phyloP scores from a whole-genome alignment of 1,140 invertebrate genomes.

The Ceratina japonica region DNA sequence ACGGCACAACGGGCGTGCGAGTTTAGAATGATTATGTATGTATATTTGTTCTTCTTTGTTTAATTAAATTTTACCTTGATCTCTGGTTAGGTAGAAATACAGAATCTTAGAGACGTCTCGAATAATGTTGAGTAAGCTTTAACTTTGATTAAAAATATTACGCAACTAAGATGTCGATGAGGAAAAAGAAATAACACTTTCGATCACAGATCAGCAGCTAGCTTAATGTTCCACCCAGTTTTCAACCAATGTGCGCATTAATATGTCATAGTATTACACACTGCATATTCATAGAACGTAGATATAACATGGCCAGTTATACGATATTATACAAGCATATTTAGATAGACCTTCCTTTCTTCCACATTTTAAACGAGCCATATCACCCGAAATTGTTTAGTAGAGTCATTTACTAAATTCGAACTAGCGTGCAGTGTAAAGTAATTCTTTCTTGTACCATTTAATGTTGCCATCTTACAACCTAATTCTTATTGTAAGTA shows the following conservation, averaged over 20 bases:
- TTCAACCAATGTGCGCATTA: conserved; percentile 57
- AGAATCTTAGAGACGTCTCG: conserved; percentile 2
- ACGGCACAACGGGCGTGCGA: conserved; percentile 17
- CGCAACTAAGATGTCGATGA: conserved; percentile 32
- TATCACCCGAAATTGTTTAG: conserved; percentile 54
- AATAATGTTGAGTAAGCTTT: neutral
- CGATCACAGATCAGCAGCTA: conserved; percentile 49
- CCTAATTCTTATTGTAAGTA: conserved; percentile 52
- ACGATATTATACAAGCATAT: conserved; percentile 25
- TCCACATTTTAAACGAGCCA: conserved; percentile 44
- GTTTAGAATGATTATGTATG: conserved; percentile 11
- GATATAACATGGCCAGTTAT: conserved; percentile 54
- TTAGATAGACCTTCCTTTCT: conserved; percentile 54
- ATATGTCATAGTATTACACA: conserved; percentile 55
- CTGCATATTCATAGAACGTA: conserved; percentile 51
- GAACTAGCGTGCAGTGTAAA: conserved; percentile 43
- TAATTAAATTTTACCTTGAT: conserved; percentile 28
- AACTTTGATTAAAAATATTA: conserved; percentile 32
- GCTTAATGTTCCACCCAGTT: conserved; percentile 50
- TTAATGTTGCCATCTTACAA: conserved; percentile 60
- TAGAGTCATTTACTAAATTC: conserved; percentile 30
- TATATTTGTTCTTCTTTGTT: conserved; percentile 3
- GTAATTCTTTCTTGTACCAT: conserved; percentile 41
- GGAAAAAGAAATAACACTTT: conserved; percentile 29
- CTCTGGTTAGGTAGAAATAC: conserved; percentile 10